phyloP scores from a whole-genome alignment of 2,113 vertebrate species.

The Hydrochoerus hydrochaeris region DNA sequence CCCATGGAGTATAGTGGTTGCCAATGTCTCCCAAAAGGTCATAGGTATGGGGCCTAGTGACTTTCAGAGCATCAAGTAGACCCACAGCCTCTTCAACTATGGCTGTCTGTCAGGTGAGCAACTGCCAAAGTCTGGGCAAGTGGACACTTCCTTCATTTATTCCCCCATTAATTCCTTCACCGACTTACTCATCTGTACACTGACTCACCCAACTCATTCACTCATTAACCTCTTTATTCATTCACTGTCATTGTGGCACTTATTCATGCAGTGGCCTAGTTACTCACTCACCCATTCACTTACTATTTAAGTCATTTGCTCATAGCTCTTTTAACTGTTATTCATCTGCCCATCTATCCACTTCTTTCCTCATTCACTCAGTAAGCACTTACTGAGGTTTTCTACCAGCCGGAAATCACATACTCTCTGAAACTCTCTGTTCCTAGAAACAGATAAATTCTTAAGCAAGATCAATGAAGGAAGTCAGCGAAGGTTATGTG shows the following conservation, averaged over 20 bases:
- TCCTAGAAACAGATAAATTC: not conserved
- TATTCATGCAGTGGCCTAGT: not conserved
- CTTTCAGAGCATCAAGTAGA: not conserved
- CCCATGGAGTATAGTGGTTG: not conserved
- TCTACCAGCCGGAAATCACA: not conserved
- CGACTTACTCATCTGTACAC: not conserved
- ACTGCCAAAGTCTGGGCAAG: not conserved
- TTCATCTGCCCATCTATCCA: not conserved
- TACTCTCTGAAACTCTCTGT: not conserved
- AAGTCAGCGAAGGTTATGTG: not conserved
- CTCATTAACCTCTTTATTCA: not conserved
- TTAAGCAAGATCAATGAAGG: not conserved
- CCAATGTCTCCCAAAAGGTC: not conserved
- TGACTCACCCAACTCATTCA: not conserved
- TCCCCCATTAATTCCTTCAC: not conserved
- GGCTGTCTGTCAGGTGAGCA: not conserved
- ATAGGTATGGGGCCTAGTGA: not conserved
- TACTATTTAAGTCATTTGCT: not conserved
- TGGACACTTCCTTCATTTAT: not conserved
- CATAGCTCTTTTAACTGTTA: not conserved
- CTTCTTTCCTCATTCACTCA: not conserved
- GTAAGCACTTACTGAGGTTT: not conserved
- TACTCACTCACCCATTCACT: not conserved
- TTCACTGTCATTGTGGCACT: not conserved
- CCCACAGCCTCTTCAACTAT: not conserved